These are phyloP conservation scores for Andricus curvator DNA, from an alignment of 2,888 invertebrate genomes.

Conservation along the genomic window DNA sequence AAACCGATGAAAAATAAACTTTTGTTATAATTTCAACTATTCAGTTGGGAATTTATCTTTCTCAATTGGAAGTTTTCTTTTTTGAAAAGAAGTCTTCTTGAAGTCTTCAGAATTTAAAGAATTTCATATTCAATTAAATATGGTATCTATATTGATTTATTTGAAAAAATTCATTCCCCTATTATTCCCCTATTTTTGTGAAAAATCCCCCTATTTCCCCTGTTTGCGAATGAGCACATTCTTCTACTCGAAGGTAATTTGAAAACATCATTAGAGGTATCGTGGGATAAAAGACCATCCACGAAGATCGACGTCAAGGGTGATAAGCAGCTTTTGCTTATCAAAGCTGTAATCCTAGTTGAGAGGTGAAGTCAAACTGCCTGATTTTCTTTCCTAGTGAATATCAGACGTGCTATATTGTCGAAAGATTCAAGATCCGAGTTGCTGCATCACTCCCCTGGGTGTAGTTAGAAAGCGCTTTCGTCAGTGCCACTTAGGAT, in stretches of 20 bases:
- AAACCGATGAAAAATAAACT: too few relatives aligned
- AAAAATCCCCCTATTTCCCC: too few relatives aligned
- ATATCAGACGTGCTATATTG: neutral
- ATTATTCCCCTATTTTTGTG: too few relatives aligned
- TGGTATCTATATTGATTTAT: too few relatives aligned
- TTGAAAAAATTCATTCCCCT: too few relatives aligned
- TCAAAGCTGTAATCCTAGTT: constrained; percentile 1
- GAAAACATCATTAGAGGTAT: neutral
- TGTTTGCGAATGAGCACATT: too few relatives aligned
- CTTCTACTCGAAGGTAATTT: neutral
- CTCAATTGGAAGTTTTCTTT: too few relatives aligned
- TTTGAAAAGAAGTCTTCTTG: too few relatives aligned
- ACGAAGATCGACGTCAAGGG: neutral
- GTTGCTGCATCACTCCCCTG: constrained; percentile 4
- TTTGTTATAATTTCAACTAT: too few relatives aligned
- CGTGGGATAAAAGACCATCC: neutral
- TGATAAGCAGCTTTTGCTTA: constrained; percentile 7
- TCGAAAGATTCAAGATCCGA: neutral
- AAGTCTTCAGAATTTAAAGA: accelerated
- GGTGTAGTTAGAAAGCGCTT: constrained; percentile 10
- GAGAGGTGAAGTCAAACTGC: neutral
- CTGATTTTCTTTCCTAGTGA: neutral
- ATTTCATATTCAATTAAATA: too few relatives aligned
- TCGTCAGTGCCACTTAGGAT: constrained; percentile 8
- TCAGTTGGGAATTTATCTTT: too few relatives aligned